Conservation (phyloP, 35 echinoderm and acorn worm genomes). For the Anneissia japonica region DNA sequence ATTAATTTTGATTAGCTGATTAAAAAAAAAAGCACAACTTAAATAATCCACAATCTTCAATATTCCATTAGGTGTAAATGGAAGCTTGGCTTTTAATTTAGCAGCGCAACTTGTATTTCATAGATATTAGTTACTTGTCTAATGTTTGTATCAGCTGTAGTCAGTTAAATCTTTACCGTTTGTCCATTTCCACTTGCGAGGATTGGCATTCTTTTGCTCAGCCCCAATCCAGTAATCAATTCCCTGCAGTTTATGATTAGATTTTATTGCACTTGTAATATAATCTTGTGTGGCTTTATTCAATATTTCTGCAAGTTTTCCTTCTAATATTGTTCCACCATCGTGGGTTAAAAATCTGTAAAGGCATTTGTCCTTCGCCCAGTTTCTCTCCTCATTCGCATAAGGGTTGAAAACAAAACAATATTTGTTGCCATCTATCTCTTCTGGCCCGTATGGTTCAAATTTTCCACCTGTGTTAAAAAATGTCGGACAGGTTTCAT, state of each 20-base stretch:
- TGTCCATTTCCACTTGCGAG: background rate
- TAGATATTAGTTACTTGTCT: no score
- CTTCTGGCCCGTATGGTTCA: background rate
- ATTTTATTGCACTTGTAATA: background rate
- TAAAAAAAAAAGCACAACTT: no score
- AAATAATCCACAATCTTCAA: no score
- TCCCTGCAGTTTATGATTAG: background rate
- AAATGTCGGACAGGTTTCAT: background rate
- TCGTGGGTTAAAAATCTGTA: background rate
- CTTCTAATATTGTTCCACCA: background rate
- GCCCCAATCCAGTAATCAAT: background rate
- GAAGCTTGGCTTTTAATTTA: no score
- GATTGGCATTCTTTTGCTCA: background rate
- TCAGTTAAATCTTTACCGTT: background rate
- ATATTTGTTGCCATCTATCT: background rate
- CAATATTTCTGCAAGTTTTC: background rate
- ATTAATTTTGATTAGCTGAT: no score
- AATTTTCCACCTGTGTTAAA: background rate
- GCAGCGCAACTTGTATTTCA: no score
- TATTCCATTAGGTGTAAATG: no score
- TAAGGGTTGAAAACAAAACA: background rate
- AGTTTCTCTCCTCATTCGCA: background rate
- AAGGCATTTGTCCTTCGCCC: background rate
- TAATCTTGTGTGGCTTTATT: background rate
- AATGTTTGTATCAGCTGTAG: no score